Evolutionary conservation across 2,113 vertebrate species (phyloP), one percentile per base, ranked within the genome.

Genomic region (Upupa epops): DNA sequence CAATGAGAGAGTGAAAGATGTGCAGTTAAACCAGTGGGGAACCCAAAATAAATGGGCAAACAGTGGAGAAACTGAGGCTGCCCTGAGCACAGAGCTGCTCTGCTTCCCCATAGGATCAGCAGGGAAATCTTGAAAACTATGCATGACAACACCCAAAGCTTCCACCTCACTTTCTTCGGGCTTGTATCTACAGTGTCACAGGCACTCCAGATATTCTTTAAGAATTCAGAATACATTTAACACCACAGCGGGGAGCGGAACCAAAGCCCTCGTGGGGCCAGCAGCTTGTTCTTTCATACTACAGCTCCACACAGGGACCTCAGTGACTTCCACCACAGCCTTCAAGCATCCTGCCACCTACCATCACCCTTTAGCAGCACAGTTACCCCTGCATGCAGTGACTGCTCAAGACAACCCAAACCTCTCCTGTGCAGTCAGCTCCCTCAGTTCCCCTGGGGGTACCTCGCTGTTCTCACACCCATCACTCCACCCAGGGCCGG

Each of bases 251-350:
- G 16, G 25, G 37, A 66, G 51, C 16, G 19, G 1, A 9, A 52
- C 37, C 49, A 49, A 60, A 71, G 28, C 25, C 34, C 65, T 32
- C 0, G 0, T 5, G 32, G n/a, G n/a, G 63, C 4, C 16, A 81
- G 32, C 52, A 52, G 56, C 24, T 46, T n/a, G 36, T n/a, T 83
- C 51, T 73, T 31, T 37, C 64, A 28, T 32, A 34, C 42, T 14
- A 26, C 29, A 83, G 6, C 34, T 11, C 12, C 24, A 49, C 12
- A 22, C 34, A 65, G 29, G 29, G 51, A 63, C 45, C 18, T 42
- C 52, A 68, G 42, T 72, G 29, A 49, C 45, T 7, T 17, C 49
- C 25, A 22, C 17, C 34, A 7, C 0, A 20, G 19, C 11, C 66
- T 45, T 45, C 20, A 37, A 11, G n/a, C 36, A 20, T 3, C 36